Evolutionary conservation across 1,140 invertebrate genomes (phyloP), one percentile per base, ranked within the genome.

Genomic region (Adelges cooleyi): DNA sequence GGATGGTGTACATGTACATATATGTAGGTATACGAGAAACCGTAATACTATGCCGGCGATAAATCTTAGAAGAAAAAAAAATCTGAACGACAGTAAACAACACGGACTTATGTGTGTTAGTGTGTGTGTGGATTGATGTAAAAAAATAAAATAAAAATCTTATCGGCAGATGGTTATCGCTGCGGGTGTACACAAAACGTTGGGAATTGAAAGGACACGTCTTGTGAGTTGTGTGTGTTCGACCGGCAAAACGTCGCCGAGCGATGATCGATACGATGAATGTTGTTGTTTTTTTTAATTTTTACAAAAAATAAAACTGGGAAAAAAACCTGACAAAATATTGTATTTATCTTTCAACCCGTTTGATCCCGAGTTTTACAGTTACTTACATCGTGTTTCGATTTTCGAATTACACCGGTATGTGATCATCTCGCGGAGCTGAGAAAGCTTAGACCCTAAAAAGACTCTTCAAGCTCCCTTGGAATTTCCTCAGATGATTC

Each of bases 91-190:
- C 56, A 48, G 56, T 62, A 62, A 62, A 62, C n/a, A n/a, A n/a
- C 56, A 62, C 17, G 56, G 42, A 11, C 42, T n/a, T 44, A 23
- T n/a, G 42, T 25, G 27, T 40, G 46, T 62, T 62, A 42, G 46
- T 42, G 42, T 62, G n/a, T n/a, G 40, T n/a, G 42, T 25, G 27
- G 56, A 62, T 62, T 62, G 56, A 62, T 42, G 42, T 62, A 29
- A 25, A 62, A 62, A 62, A 62, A 17, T 62, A 46, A 62, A 62
- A n/a, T n/a, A n/a, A n/a, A n/a, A n/a, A n/a, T n/a, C 56, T 62
- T 62, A 62, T 62, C 42, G 27, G 25, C 56, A 62, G 56, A 62
- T 62, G 56, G 42, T 62, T 62, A 62, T 62, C 56, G 36, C 53
- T n/a, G 44, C 42, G 25, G 25, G 13, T 17, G 11, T 62, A 27